phyloP scores from a whole-genome alignment of 2,113 vertebrate genomes.

The Sula dactylatra region DNA sequence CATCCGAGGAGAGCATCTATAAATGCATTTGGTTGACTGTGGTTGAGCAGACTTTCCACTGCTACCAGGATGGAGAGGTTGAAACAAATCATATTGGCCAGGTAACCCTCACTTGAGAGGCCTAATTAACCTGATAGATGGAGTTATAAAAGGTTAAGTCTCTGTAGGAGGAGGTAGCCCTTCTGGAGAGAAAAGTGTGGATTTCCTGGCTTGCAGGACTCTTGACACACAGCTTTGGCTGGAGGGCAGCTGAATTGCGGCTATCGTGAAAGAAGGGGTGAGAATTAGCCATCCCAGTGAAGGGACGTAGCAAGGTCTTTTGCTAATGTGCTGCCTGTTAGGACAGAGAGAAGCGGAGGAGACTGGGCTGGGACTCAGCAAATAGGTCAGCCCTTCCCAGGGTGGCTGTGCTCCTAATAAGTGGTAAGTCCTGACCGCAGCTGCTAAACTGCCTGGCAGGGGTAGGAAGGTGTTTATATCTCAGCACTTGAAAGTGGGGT shows the following conservation, averaged over 20 bases:
- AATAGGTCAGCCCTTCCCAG: neutral
- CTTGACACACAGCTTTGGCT: neutral
- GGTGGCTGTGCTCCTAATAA: neutral
- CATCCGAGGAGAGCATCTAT: neutral
- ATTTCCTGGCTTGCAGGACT: neutral
- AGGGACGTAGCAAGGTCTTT: fast-evolving
- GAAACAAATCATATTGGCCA: neutral
- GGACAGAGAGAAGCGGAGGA: neutral
- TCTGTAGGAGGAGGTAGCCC: neutral
- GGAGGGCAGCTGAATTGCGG: neutral
- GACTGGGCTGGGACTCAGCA: neutral
- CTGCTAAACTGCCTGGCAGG: neutral
- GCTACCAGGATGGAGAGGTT: neutral
- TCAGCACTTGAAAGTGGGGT: neutral
- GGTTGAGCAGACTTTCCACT: neutral
- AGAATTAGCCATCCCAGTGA: neutral
- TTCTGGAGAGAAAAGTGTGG: neutral
- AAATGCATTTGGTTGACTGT: neutral
- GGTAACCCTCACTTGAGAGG: neutral
- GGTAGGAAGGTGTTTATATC: neutral
- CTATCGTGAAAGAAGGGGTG: neutral
- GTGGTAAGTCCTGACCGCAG: neutral
- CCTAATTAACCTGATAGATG: neutral
- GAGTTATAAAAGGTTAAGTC: neutral
- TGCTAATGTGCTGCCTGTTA: neutral